Evolutionary conservation across 1,140 invertebrate genomes (phyloP), one percentile per base, ranked within the genome.

Genomic region (Panagrolaimus sp.): DNA sequence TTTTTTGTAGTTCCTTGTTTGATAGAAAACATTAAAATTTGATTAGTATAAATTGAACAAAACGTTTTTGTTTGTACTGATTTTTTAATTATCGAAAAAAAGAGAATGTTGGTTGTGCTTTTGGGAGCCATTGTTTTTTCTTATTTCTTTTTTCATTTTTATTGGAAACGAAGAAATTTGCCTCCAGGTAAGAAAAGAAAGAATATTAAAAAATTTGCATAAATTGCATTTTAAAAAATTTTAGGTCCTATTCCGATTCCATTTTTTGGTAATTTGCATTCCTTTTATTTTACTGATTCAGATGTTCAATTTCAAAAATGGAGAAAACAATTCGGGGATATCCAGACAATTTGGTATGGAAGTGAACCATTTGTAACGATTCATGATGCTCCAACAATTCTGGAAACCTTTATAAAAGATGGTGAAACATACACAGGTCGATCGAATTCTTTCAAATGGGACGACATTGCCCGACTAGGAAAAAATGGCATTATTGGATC

Each of bases 311-410:
- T 62, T 26, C 4, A 5, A 15, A 24, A 44, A 52, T 71, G 70
- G 70, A n/a, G 8, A 15, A 71, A 72, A 43, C 21, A 72, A 26
- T 72, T 55, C 43, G 69, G 71, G 8, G 32, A 28, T 32, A 58
- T 75, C 14, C 73, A 67, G 44, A 74, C 71, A 1, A 63, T 64
- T 17, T 72, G 71, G 71, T 24, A 64, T 9, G 71, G 71, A 7
- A 21, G 28, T 3, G 17, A 71, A 5, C 67, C 71, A 0, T 38
- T 72, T 32, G 46, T 72, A 14, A 21, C 43, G 8, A 21, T 72
- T 38, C n/a, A 32, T 58, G 71, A 72, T 48, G 64, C 72, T 44
- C 26, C 72, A 44, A 63, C 47, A 17, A 46, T 55, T 17, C 12
- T 48, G 24, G 62, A 72, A 38, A 48, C 64, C 0, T 69, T 72